These are phyloP conservation scores for Pheucticus melanocephalus DNA, from an alignment of 2,113 vertebrate genomes.

Conservation along the genomic window DNA sequence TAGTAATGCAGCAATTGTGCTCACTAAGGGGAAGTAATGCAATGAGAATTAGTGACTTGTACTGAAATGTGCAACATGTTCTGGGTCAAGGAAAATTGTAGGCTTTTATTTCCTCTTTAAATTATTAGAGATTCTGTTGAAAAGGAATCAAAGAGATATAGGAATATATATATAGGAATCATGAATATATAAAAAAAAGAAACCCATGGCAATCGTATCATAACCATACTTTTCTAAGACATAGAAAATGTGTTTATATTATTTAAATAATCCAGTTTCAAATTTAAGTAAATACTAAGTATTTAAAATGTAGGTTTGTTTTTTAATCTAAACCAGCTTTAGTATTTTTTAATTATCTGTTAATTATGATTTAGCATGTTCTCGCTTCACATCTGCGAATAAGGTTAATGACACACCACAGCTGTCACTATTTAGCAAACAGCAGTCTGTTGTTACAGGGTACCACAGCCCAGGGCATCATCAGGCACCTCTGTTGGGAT, in stretches of 20 bases:
- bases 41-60: background rate
- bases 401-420: background rate
- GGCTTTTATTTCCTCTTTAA: background rate
- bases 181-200: background rate
- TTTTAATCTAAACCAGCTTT: background rate
- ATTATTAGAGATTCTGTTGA: background rate
- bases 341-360: background rate
- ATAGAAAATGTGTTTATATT: background rate
- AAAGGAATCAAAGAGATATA: background rate
- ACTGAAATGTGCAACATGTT: background rate
- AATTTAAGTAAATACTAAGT: background rate
- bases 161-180: background rate
- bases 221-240: background rate
- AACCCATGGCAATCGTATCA: background rate
- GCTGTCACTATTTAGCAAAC: background rate
- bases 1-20: background rate
- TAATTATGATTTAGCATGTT: background rate
- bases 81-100: background rate
- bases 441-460: background rate
- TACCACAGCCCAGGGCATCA: background rate
- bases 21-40: background rate
- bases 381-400: background rate
- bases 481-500: background rate
- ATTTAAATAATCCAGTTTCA: background rate
- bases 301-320: background rate